Evolutionary conservation across 2,888 invertebrate genomes (phyloP).

Genomic region (Pheosia tremula): DNA sequence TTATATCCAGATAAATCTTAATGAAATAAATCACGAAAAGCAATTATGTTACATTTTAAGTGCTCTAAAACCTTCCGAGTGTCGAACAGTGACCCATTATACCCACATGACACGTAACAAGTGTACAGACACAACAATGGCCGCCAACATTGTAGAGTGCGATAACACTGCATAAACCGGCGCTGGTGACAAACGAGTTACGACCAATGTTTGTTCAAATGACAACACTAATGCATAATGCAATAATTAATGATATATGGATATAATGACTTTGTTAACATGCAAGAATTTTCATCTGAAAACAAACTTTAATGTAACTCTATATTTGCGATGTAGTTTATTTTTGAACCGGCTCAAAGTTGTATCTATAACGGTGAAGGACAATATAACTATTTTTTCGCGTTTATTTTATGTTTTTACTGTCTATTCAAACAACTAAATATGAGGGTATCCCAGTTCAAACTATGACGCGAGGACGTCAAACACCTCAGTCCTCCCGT

Average conservation of each 20-base stretch:
- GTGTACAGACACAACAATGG: slow-evolving; percentile 41
- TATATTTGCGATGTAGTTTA: no score
- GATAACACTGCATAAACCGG: slow-evolving; percentile 25
- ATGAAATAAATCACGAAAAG: slow-evolving; percentile 3
- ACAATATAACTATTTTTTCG: no score
- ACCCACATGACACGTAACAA: slow-evolving; percentile 46
- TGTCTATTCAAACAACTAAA: no score
- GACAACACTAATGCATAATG: slow-evolving; percentile 3
- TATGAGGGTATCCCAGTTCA: no score
- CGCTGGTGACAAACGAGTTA: slow-evolving; percentile 11
- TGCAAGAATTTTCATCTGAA: no score
- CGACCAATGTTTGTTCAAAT: slow-evolving; percentile 38
- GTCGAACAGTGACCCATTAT: slow-evolving; percentile 27
- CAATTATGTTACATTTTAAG: slow-evolving; percentile 1
- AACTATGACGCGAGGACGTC: no score
- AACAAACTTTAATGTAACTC: no score
- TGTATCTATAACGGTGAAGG: no score
- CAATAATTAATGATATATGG: neutral
- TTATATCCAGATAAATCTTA: neutral
- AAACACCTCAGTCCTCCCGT: no score
- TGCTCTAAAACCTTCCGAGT: slow-evolving; percentile 5
- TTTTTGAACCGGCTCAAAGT: no score
- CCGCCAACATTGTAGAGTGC: slow-evolving; percentile 38
- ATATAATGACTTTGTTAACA: neutral
- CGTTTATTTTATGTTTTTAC: no score